Conservation (phyloP, 2,797 vertebrate genomes). For the Propithecus perrieri region DNA sequence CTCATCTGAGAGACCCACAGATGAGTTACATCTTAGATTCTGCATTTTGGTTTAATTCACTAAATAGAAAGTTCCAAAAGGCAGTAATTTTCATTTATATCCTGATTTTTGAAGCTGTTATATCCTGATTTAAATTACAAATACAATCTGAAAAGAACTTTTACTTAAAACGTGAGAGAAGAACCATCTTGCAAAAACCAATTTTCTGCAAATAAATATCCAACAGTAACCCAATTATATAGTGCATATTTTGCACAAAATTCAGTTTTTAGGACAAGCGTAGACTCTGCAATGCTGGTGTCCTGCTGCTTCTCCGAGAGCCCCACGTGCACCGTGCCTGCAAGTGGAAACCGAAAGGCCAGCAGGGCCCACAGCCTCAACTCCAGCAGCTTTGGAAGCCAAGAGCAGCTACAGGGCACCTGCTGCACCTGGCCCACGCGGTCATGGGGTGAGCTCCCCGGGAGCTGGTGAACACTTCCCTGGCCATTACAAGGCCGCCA, state of each 20-base stretch:
- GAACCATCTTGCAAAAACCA: not conserved
- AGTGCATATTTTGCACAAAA: too few species aligned
- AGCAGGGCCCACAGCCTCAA: not conserved
- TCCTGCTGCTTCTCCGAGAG: accelerated
- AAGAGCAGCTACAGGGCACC: too few species aligned
- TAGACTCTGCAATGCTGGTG: accelerated
- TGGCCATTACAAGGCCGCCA: not conserved
- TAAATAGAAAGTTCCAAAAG: not conserved
- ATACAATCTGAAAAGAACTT: not conserved
- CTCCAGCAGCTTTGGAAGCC: too few species aligned
- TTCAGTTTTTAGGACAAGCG: accelerated
- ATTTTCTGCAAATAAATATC: not conserved
- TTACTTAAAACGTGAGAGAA: not conserved
- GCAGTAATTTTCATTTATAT: not conserved
- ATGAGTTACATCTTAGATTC: not conserved
- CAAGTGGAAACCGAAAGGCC: not conserved
- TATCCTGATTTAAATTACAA: not conserved
- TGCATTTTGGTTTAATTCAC: not conserved
- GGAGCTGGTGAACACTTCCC: not conserved
- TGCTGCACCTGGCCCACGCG: too few species aligned
- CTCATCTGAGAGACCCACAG: not conserved
- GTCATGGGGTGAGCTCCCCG: not conserved
- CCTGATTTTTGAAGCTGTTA: not conserved
- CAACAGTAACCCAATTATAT: not conserved
- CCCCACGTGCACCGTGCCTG: not conserved